Conservation (phyloP, 2,113 vertebrate species). For the Cavia porcellus region DNA sequence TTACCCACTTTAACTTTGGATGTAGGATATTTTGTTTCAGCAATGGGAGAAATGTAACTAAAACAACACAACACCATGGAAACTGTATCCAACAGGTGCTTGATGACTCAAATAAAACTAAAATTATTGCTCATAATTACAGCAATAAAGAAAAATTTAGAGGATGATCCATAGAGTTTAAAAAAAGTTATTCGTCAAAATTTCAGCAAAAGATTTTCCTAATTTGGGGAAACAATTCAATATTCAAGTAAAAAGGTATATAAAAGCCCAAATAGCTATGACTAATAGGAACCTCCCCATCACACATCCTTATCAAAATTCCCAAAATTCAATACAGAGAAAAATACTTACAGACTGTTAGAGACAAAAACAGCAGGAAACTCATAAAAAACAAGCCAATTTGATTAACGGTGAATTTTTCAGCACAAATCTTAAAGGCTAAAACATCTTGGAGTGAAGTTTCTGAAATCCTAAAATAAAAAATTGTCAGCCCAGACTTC, state of each 20-base stretch:
- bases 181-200: neutral
- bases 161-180: neutral
- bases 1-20: neutral
- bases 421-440: neutral
- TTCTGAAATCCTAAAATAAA: neutral
- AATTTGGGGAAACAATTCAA: neutral
- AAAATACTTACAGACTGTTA: neutral
- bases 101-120: neutral
- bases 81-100: neutral
- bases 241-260: neutral
- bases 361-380: neutral
- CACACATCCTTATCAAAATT: neutral
- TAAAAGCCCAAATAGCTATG: neutral
- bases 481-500: neutral
- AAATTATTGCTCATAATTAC: neutral
- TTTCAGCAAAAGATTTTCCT: neutral
- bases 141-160: neutral
- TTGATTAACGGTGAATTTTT: neutral
- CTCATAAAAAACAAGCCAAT: neutral
- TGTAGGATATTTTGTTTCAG: neutral
- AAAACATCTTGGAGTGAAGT: neutral
- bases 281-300: neutral
- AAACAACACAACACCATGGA: neutral
- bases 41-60: neutral
- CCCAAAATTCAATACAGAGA: neutral